Evolutionary conservation across 92 coral and sea anemone species (phyloP).

Genomic region (Porites divaricata): DNA sequence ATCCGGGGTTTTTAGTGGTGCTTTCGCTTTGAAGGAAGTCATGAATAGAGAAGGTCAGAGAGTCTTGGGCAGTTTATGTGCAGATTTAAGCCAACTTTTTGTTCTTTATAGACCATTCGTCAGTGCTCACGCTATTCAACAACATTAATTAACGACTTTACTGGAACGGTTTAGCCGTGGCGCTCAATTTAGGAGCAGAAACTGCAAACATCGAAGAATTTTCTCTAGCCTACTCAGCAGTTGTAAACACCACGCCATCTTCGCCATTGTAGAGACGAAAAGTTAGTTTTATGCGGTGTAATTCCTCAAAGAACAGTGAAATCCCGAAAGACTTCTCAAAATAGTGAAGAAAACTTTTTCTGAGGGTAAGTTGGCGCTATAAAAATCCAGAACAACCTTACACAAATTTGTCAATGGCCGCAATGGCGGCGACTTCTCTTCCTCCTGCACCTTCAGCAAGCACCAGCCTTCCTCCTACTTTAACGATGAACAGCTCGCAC

Average conservation of each 20-base stretch:
- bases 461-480: constrained; percentile 13
- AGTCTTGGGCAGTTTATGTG: neutral
- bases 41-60: neutral
- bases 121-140: neutral
- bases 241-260: neutral
- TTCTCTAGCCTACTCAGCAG: neutral
- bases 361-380: neutral
- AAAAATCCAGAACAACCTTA: neutral
- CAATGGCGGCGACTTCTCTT: neutral
- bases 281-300: neutral
- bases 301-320: neutral
- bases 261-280: neutral
- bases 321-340: neutral
- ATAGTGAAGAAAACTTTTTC: neutral
- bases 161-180: neutral
- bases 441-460: neutral
- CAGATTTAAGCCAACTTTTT: neutral
- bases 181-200: neutral
- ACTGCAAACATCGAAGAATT: neutral
- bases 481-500: constrained; percentile 20
- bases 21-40: constrained; percentile 9
- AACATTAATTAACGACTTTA: neutral
- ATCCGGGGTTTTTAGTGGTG: constrained; percentile 19
- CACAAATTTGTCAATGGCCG: neutral
- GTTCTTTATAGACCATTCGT: neutral